Evolutionary conservation across 2,888 invertebrate species (phyloP), one percentile per base, ranked within the genome.

Genomic region (Drepana falcataria): DNA sequence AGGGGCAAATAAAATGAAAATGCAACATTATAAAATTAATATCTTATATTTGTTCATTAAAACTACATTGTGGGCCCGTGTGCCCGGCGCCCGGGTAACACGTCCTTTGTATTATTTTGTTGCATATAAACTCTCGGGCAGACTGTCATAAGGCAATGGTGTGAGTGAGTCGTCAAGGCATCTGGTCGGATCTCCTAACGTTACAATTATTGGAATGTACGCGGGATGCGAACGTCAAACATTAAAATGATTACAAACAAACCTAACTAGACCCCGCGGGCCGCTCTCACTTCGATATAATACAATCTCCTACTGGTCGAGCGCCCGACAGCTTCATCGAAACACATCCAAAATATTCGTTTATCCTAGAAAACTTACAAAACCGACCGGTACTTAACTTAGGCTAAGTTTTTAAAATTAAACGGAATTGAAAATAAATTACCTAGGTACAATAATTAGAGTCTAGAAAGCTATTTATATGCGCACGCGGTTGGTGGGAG

Each of bases 341-440:
- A 71, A 78, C 87, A 82, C 87, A 82, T 85, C 77, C 82, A 72
- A 84, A 81, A 82, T 75, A 75, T 78, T 64, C 59, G 56, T 61
- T 70, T 77, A 70, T 86, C 89, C 90, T 91, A 91, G 88, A 91
- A 91, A 91, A 91, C 91, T 91, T 91, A 91, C 90, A 91, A 91
- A 91, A 91, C 81, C 88, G 85, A 84, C 80, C 86, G 89, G 86
- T 90, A 87, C 71, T 83, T 87, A 86, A 89, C 90, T 91, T 89
- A 81, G 63, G 64, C 91, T 91, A 91, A 86, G 44, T 44, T 44
- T 44, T 90, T 90, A 90, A 88, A 89, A 91, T 89, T 91, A 91
- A 91, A 83, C 91, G 91, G 91, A 91, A 91, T 91, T 91, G 84
- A 88, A 91, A 91, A 91, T 91, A 91, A 91, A 91, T 91, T 91